Percentiles rank a stretch among this genome's conserved stretches.
Conservation (phyloP, 23 tunicate species). For the Aplidium turbinatum region DNA sequence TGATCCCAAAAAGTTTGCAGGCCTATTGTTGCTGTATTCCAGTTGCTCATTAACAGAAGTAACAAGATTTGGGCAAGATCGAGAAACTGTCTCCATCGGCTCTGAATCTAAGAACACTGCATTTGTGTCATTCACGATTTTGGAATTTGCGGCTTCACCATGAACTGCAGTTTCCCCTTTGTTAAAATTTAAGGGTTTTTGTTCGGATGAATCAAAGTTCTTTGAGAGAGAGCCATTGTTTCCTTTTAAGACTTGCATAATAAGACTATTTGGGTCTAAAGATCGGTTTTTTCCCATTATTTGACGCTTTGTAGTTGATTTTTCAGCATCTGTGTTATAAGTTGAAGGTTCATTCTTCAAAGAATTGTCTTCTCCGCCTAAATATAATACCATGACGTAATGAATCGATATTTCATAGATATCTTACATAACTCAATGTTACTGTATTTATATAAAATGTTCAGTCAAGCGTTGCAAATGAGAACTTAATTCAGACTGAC, state of each 20-base stretch:
- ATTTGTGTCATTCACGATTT: no score
- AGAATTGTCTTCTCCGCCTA: no score
- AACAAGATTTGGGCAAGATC: constrained; percentile 48
- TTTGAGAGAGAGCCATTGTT: background rate
- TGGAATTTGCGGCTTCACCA: background rate
- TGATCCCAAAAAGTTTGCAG: background rate
- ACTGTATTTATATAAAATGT: no score
- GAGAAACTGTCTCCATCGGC: background rate
- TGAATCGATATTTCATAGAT: no score
- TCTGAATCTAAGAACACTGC: background rate
- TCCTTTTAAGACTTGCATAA: constrained; percentile 13
- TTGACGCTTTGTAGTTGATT: no score
- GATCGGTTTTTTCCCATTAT: background rate
- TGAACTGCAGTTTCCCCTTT: background rate
- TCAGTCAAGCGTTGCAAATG: no score
- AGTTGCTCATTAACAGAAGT: background rate
- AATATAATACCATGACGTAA: no score
- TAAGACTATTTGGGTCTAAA: background rate
- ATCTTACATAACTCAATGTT: no score
- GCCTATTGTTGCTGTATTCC: background rate
- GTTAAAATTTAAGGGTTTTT: background rate
- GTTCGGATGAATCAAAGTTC: background rate
- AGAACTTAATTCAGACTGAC: no score
- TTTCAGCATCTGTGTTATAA: no score
- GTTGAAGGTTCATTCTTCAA: no score